Evolutionary conservation across 2,113 vertebrate genomes (phyloP).

Genomic region (Stegastes partitus): DNA sequence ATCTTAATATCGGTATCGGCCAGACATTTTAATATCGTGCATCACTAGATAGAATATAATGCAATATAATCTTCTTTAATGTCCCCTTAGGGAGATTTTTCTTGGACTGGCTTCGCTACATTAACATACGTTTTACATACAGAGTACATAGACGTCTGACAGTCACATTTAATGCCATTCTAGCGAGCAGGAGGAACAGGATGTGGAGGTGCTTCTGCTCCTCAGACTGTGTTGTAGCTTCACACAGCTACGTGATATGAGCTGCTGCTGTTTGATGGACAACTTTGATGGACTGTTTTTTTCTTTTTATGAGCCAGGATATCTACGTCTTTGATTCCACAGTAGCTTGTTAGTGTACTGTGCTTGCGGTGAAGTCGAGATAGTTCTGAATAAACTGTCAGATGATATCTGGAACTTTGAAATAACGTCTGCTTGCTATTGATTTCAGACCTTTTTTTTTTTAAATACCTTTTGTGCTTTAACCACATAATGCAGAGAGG

Average conservation of each 20-base stretch:
- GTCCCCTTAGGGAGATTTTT: no score
- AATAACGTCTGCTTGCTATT: not conserved
- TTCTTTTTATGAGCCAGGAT: not conserved
- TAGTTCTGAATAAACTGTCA: conserved; percentile 19
- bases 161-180: no score
- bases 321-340: not conserved
- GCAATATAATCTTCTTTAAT: no score
- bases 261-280: not conserved
- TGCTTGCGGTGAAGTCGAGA: conserved; percentile 28
- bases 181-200: conserved; percentile 74
- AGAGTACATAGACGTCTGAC: no score
- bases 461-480: not conserved
- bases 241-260: conserved; percentile 76
- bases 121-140: no score
- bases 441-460: not conserved
- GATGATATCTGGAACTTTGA: not conserved
- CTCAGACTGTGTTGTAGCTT: conserved; percentile 97
- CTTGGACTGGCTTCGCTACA: no score
- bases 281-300: not conserved
- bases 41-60: no score
- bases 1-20: no score
- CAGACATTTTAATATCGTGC: no score
- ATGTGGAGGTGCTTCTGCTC: conserved; percentile 96
- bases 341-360: not conserved
- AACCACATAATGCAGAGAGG: not conserved